Evolutionary conservation across 2,888 invertebrate genomes (phyloP).

Genomic region (Pheosia tremula): DNA sequence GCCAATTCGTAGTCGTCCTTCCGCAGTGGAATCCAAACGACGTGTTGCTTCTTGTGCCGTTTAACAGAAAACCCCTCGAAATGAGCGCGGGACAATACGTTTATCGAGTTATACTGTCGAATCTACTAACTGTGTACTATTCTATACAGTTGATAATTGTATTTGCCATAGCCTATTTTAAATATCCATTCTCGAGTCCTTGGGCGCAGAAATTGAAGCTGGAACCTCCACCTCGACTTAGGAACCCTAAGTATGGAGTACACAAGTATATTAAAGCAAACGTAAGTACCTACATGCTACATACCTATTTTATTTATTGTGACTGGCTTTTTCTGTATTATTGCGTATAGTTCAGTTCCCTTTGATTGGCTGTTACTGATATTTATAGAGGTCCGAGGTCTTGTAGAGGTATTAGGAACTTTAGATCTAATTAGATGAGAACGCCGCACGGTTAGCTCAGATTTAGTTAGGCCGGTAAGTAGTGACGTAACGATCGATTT

Average conservation of each 20-base stretch:
- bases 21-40: constrained; percentile 11
- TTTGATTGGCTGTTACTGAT: too few species aligned
- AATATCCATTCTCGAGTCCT: constrained; percentile 59
- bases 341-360: neutral
- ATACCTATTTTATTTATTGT: neutral
- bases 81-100: constrained; percentile 45
- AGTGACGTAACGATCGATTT: too few species aligned
- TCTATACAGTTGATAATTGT: constrained; percentile 42
- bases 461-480: too few species aligned
- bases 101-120: constrained; percentile 49
- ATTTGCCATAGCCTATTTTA: constrained; percentile 57
- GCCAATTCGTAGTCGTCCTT: constrained; percentile 23
- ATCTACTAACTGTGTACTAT: constrained; percentile 56
- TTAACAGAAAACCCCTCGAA: constrained; percentile 18
- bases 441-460: too few species aligned
- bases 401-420: too few species aligned
- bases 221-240: constrained; percentile 74
- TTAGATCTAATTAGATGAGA: too few species aligned
- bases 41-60: constrained; percentile 12
- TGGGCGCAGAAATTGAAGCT: constrained; percentile 67
- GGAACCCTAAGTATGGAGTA: constrained; percentile 78
- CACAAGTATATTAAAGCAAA: constrained; percentile 83
- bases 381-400: too few species aligned
- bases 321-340: too few species aligned
- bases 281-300: constrained; percentile 68